Percentiles rank a stretch among this genome's conserved stretches.
phyloP scores from a whole-genome alignment of 1,140 invertebrate genomes.

The Aphis gossypii region DNA sequence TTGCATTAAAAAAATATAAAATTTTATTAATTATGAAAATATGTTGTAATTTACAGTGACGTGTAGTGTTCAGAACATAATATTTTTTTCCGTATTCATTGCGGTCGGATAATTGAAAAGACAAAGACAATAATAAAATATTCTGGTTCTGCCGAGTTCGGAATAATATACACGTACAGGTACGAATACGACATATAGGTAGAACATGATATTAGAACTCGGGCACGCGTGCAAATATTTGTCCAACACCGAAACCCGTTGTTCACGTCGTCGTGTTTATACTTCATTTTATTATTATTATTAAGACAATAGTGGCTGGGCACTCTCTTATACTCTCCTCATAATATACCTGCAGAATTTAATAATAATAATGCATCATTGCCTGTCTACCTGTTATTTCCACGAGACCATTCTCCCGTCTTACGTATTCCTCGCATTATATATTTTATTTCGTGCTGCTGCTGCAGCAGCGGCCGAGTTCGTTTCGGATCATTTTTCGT shows the following conservation, averaged over 20 bases:
- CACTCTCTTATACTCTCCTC: background rate
- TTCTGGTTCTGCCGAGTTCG: no score
- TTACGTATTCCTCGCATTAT: background rate
- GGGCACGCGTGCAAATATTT: constrained; percentile 12
- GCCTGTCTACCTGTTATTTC: background rate
- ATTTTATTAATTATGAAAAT: no score
- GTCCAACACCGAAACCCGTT: background rate
- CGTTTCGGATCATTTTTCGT: background rate
- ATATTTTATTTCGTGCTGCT: background rate
- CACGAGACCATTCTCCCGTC: background rate
- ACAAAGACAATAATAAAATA: background rate
- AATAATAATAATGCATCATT: constrained; percentile 7
- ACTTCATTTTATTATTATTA: background rate
- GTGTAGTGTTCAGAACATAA: background rate
- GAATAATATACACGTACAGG: background rate
- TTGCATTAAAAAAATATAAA: no score
- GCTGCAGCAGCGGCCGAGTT: background rate
- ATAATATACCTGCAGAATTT: background rate
- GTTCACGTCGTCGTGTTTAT: background rate
- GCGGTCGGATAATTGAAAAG: background rate
- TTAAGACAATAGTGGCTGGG: constrained; percentile 1
- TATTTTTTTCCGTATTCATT: background rate
- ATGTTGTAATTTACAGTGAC: background rate
- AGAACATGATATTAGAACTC: background rate
- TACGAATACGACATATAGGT: background rate